These are phyloP conservation scores for Latrodectus geometricus DNA, from an alignment of 1,140 invertebrate species.

Conservation along the genomic window DNA sequence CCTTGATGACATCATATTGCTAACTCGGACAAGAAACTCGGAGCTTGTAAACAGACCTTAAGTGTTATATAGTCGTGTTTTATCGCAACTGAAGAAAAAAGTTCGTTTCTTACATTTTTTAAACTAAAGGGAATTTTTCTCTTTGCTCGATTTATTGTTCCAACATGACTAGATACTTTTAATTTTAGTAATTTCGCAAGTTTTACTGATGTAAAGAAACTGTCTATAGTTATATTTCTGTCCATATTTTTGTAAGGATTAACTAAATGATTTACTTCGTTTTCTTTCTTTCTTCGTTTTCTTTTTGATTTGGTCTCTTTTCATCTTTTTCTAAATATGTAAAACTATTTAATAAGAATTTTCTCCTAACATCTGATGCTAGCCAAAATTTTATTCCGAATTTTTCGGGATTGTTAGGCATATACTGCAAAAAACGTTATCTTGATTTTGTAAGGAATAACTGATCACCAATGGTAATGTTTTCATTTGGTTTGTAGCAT, in stretches of 20 bases:
- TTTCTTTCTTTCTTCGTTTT: neutral
- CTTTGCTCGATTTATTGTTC: no score
- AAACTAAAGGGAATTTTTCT: no score
- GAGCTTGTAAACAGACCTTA: no score
- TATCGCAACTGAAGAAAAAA: no score
- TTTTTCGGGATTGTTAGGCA: conserved; percentile 59
- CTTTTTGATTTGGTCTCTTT: neutral
- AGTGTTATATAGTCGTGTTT: no score
- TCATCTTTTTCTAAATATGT: conserved; percentile 58
- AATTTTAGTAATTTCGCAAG: no score
- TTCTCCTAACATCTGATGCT: conserved; percentile 32
- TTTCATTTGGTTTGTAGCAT: conserved; percentile 39
- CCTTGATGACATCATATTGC: no score
- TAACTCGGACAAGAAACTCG: no score
- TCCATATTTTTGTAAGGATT: neutral
- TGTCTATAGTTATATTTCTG: conserved; percentile 24
- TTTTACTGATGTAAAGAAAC: conserved; percentile 32
- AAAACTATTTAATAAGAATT: conserved; percentile 59
- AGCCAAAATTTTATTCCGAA: conserved; percentile 59
- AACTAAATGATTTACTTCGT: conserved; percentile 1
- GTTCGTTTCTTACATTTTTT: no score
- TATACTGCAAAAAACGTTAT: conserved; percentile 55
- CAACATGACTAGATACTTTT: no score
- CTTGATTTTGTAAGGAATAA: conserved; percentile 9
- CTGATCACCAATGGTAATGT: conserved; percentile 56